Percentiles rank a stretch among this genome's conserved stretches.
Conservation (phyloP, 2,113 vertebrate genomes). For the Oophaga pumilio region DNA sequence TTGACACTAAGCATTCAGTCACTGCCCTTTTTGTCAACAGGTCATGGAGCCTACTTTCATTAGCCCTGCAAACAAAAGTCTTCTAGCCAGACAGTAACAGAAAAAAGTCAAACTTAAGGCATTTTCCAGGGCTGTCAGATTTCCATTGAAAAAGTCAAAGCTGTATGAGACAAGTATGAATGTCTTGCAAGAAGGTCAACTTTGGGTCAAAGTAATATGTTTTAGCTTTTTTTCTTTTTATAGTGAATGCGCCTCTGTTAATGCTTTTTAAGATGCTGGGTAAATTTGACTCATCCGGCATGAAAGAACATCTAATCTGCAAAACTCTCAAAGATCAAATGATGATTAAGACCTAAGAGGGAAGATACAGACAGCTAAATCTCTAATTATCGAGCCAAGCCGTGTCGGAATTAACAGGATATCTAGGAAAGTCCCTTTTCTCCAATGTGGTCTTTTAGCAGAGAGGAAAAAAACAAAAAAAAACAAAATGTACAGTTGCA, state of each 20-base stretch:
- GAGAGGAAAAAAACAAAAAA: background rate
- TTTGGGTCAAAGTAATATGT: conserved; percentile 38
- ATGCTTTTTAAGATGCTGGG: conserved; percentile 61
- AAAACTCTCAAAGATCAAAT: conserved; percentile 50
- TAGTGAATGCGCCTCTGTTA: conserved; percentile 53
- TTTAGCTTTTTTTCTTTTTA: conserved; percentile 60
- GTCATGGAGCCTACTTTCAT: conserved; percentile 60
- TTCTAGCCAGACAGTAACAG: conserved; percentile 55
- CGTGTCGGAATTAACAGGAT: background rate
- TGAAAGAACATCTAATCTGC: conserved; percentile 66
- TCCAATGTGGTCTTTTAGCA: background rate
- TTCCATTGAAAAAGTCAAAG: conserved; percentile 60
- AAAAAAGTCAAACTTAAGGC: conserved; percentile 44
- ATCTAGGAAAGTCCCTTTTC: conserved; percentile 40
- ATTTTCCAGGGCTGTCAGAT: conserved; percentile 59
- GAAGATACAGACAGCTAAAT: conserved; percentile 33
- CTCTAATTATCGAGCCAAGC: conserved; percentile 43
- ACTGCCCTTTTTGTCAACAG: conserved; percentile 64
- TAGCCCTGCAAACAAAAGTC: conserved; percentile 61
- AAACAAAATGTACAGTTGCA: background rate
- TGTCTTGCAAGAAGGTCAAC: conserved; percentile 58
- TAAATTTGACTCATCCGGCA: conserved; percentile 62
- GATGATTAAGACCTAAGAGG: conserved; percentile 47
- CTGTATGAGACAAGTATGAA: conserved; percentile 49
- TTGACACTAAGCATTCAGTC: conserved; percentile 54